Conservation (phyloP, 2,113 vertebrate species). For the Toxotes jaculatrix region DNA sequence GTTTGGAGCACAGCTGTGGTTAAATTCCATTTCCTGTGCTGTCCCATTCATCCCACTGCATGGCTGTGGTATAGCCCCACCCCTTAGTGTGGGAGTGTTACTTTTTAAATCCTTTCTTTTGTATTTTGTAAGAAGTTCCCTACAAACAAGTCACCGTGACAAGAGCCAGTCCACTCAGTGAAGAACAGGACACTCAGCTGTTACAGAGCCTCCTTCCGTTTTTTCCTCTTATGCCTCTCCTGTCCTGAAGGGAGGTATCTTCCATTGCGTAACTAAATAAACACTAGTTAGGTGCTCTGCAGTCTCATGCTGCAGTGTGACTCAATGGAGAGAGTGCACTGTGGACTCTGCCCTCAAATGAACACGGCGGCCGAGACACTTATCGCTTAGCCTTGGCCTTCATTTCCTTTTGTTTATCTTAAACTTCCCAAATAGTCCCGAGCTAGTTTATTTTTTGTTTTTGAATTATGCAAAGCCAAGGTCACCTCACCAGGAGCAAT, state of each 20-base stretch:
- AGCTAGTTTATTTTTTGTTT: not conserved
- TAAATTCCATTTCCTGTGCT: slow-evolving; percentile 64
- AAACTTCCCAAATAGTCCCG: slow-evolving; percentile 27
- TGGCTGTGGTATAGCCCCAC: slow-evolving; percentile 61
- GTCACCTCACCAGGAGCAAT: slow-evolving; percentile 19
- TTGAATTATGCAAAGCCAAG: slow-evolving; percentile 14
- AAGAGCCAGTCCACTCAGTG: not conserved
- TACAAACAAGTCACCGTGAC: slow-evolving; percentile 20
- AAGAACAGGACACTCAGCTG: slow-evolving; percentile 32
- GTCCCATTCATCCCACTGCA: slow-evolving; percentile 68
- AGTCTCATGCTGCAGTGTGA: slow-evolving; percentile 74
- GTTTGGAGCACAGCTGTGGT: slow-evolving; percentile 61
- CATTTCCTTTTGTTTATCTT: slow-evolving; percentile 63
- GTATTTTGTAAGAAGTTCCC: slow-evolving; percentile 16
- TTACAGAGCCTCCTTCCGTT: not conserved
- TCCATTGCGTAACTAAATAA: slow-evolving; percentile 77
- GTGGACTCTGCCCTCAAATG: slow-evolving; percentile 69
- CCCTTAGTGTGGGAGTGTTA: slow-evolving; percentile 64
- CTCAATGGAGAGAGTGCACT: slow-evolving; percentile 36
- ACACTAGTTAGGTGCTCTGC: slow-evolving; percentile 63
- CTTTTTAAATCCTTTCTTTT: slow-evolving; percentile 18
- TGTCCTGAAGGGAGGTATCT: slow-evolving; percentile 31
- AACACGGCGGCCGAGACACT: slow-evolving; percentile 43
- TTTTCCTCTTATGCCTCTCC: slow-evolving; percentile 13
- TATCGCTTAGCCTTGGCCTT: slow-evolving; percentile 50